Evolutionary conservation across 2,888 invertebrate species (phyloP), one percentile per base, ranked within the genome.

Genomic region (Rhaphigaster nebulosa): DNA sequence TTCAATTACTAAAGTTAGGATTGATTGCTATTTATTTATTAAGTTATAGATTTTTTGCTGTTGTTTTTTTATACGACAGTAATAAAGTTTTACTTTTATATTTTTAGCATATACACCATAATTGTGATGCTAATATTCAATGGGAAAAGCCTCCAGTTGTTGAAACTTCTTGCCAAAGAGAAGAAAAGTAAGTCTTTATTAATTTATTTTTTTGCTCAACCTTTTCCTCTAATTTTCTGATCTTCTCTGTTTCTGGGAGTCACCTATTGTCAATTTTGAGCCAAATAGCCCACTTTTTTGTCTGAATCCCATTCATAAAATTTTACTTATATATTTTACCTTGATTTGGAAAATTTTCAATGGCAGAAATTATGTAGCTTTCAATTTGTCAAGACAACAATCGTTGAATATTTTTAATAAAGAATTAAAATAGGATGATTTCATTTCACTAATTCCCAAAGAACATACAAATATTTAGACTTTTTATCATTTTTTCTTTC

Each of bases 161-260:
- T 90, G 92, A 93, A 89, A 91, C 41, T 80, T 92, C 60, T 91
- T 90, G 70, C 45, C 91, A 91, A 56, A 92, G 92, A 34, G 92
- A 92, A 91, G 93, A 93, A 91, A 93, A 93, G 93, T 93, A 92
- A 93, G 93, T 93, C 50, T 29, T 60, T 50, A 45, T 88, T 87
- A 56, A 3, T 60, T 89, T 89, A n/a, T 18, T 50, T 45, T 45
- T 84, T 45, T 84, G 12, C 18, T 80, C n/a, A 10, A n/a, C 4
- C 15, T 15, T 15, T 29, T 26, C 26, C 38, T 38, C 26, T 76
- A 18, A 38, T 10, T 34, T 23, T 76, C 38, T 38, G 34, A 5
- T 38, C 41, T 76, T 38, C 38, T 23, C 8, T 10, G 29, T 65
- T 65, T 29, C 6, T 29, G 20, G 12, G 18, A 34, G 8, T 34